Base-by-base conservation (phyloP, 2,888 invertebrate genomes). In the Oeneis ivallda region DNA sequence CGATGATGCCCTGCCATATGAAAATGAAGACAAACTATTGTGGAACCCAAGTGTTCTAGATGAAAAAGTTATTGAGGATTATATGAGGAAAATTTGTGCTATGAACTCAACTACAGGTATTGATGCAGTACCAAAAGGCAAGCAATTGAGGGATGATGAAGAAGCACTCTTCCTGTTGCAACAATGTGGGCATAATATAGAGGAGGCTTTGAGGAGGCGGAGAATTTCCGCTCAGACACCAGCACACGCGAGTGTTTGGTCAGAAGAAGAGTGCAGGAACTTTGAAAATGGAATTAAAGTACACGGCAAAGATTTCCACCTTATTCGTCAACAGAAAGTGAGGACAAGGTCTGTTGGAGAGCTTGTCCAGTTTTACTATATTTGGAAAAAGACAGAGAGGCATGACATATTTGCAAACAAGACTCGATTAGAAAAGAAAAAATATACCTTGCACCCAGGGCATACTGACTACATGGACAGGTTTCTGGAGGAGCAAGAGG, bases 381-480 rank as follows among this genome's bases (percentile, higher is more conserved):
- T 98, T 64, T 99, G 99, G 99, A 99, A 99, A 89, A 99, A 99
- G 88, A 99, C 99, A 34, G 99, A 99, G 81, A 93, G 99, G 17
- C 98, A 99, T 85, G 99, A 99, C 87, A 95, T 95, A 76, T 95
- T 95, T 82, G 98, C 98, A 0, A 96, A 97, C 81, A 97, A 97
- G 86, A 95, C 96, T 10, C 93, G 97, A 59, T 85, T 98, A 74
- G 98, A 98, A 80, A 98, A 98, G 90, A 97, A 97, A 83, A 98
- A 98, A 82, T 98, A 98, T 82, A 95, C 96, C 6, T 86, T 98
- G 56, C 97, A 98, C 89, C 98, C 98, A 6, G 98, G 97, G 61
- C 95, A 97, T 74, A 98, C 98, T 66, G 98, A 98, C 87, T 97
- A 97, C 81, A 97, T 98, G 97, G 98, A 98, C 80, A 93, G 97